Conservation (phyloP, 2,888 invertebrate genomes). For the Thelaira solivaga region DNA sequence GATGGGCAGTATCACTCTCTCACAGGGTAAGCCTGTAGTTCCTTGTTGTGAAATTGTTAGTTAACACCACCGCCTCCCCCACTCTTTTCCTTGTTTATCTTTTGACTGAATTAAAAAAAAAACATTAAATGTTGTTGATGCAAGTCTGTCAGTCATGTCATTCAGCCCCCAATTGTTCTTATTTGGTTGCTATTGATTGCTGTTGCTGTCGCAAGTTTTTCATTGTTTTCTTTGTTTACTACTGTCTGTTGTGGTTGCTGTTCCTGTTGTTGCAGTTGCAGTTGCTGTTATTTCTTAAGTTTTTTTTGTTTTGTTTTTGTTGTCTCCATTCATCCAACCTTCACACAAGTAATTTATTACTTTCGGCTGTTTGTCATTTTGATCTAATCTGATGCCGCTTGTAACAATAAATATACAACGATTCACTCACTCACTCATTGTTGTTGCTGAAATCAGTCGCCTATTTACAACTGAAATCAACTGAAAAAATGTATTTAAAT, state of each 20-base stretch:
- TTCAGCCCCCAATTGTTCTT: constrained; percentile 51
- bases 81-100: neutral
- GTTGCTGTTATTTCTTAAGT: constrained; percentile 19
- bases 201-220: neutral
- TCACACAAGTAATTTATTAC: constrained; percentile 65
- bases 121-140: constrained; percentile 41
- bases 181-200: neutral
- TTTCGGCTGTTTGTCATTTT: constrained; percentile 66
- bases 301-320: constrained; percentile 36
- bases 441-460: neutral
- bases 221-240: neutral
- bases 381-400: constrained; percentile 64
- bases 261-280: too few species aligned
- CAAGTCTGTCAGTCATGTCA: constrained; percentile 28
- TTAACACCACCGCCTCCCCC: neutral
- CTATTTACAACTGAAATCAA: constrained; percentile 19
- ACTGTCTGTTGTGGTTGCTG: constrained; percentile 1
- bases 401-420: constrained; percentile 38
- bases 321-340: constrained; percentile 57
- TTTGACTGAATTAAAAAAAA: neutral
- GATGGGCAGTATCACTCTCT: constrained; percentile 1
- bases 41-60: neutral
- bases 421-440: neutral
- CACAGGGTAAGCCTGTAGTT: too few species aligned
- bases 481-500: constrained; percentile 48